Evolutionary conservation across 2,113 vertebrate species (phyloP).

Genomic region (Lepus europaeus): DNA sequence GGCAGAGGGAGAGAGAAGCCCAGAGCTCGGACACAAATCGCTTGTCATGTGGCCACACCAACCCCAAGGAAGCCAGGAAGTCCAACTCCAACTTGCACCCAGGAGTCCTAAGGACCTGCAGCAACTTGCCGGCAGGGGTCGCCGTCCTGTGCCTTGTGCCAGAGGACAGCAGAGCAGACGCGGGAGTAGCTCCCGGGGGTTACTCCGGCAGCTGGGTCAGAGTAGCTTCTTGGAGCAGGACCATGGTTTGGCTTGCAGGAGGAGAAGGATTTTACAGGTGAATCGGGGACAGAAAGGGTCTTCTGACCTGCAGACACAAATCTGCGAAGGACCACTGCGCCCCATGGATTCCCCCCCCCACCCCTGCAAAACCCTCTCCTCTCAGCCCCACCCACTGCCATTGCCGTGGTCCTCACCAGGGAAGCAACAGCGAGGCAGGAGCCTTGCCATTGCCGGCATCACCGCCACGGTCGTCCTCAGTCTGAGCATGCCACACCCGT

Average conservation of each 20-base stretch:
- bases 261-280: neutral
- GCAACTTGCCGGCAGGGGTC: neutral
- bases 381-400: no score
- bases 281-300: neutral
- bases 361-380: neutral
- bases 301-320: neutral
- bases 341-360: no score
- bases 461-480: fast-evolving
- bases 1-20: neutral
- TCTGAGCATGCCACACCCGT: neutral
- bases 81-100: fast-evolving
- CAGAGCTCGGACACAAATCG: neutral
- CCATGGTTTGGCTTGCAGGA: neutral
- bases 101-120: neutral
- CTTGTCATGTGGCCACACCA: neutral
- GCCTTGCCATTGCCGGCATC: fast-evolving
- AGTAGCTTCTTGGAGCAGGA: neutral
- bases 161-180: neutral
- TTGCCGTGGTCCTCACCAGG: neutral
- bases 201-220: neutral
- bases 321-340: no score
- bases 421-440: neutral
- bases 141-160: neutral
- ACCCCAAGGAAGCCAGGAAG: no score
- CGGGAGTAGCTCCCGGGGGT: no score